phyloP scores from a whole-genome alignment of 2,888 invertebrate species.

The Temnothorax unifasciatus region DNA sequence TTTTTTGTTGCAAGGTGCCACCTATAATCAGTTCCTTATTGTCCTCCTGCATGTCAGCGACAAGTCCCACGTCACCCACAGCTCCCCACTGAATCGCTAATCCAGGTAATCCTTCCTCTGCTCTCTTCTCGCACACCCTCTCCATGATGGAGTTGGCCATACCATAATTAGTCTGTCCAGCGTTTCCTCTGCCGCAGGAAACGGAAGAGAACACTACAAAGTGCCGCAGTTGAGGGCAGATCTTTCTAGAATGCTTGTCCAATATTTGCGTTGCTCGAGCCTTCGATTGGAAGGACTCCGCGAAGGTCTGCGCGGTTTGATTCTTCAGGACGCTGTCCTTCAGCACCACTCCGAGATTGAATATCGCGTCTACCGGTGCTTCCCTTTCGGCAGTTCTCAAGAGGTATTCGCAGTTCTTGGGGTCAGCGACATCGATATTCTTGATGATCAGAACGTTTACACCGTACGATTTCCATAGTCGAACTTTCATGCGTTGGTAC shows the following conservation, averaged over 20 bases:
- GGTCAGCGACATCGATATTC: constrained; percentile 89
- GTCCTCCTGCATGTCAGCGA: constrained; percentile 5
- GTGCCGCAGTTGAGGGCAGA: constrained; percentile 86
- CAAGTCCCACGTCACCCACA: not conserved
- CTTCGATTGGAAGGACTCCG: constrained; percentile 88
- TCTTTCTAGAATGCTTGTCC: constrained; percentile 87
- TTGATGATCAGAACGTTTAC: constrained; percentile 90
- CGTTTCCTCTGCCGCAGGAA: constrained; percentile 89
- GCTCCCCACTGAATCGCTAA: constrained; percentile 26
- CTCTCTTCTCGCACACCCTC: constrained; percentile 46
- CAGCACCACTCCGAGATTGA: constrained; percentile 89
- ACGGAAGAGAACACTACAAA: constrained; percentile 90
- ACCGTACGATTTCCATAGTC: constrained; percentile 91
- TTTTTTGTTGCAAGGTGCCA: constrained; percentile 88
- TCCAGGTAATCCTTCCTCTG: constrained; percentile 18
- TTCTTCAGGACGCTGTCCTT: constrained; percentile 87
- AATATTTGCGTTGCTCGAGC: constrained; percentile 88
- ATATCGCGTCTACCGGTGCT: constrained; percentile 89
- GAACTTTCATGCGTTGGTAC: constrained; percentile 92
- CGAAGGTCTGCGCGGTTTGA: constrained; percentile 87
- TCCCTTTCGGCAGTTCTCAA: constrained; percentile 85
- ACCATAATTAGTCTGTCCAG: constrained; percentile 90
- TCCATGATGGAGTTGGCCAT: constrained; percentile 84
- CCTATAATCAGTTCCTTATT: constrained; percentile 81
- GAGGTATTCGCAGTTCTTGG: constrained; percentile 87